Evolutionary conservation across 2,888 invertebrate genomes (phyloP).

Genomic region (Amphipyra tragopoginis): DNA sequence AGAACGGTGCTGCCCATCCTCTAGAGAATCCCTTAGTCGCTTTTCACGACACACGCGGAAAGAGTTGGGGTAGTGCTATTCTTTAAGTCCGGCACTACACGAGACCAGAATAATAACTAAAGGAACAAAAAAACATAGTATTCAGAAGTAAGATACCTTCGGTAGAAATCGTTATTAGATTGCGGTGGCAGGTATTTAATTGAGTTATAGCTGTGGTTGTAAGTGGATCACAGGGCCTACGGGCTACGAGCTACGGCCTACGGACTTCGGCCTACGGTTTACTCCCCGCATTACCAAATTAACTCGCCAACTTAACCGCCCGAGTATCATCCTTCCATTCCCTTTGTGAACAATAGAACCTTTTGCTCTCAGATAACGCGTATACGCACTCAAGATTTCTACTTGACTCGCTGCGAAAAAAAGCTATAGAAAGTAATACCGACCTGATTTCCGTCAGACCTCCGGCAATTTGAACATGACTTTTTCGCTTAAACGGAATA

Average conservation of each 20-base stretch:
- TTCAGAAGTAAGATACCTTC: neutral
- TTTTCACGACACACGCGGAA: no score
- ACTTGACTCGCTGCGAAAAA: slow-evolving; percentile 45
- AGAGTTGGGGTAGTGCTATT: no score
- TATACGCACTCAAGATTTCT: slow-evolving; percentile 42
- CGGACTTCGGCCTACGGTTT: slow-evolving; percentile 14
- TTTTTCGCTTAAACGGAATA: slow-evolving; percentile 62
- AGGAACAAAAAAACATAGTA: no score
- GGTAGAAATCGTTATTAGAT: slow-evolving; percentile 1
- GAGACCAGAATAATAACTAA: no score
- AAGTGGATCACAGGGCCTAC: neutral
- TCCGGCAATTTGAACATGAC: slow-evolving; percentile 51
- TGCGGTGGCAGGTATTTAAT: slow-evolving; percentile 2
- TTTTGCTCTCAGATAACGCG: slow-evolving; percentile 46
- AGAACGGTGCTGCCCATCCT: no score
- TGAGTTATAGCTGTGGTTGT: slow-evolving; percentile 3
- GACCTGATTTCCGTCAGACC: slow-evolving; percentile 58
- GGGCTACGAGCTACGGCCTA: slow-evolving; percentile 3
- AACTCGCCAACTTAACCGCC: slow-evolving; percentile 49
- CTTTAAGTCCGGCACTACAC: no score
- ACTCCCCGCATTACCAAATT: slow-evolving; percentile 54
- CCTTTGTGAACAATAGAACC: slow-evolving; percentile 47
- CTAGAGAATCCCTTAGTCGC: no score
- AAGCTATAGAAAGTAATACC: slow-evolving; percentile 56
- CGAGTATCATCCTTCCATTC: slow-evolving; percentile 36